Percentiles rank a stretch among this genome's conserved stretches.
These are phyloP conservation scores for Epicauta chinensis DNA, from an alignment of 1,140 invertebrate species.

Conservation along the genomic window DNA sequence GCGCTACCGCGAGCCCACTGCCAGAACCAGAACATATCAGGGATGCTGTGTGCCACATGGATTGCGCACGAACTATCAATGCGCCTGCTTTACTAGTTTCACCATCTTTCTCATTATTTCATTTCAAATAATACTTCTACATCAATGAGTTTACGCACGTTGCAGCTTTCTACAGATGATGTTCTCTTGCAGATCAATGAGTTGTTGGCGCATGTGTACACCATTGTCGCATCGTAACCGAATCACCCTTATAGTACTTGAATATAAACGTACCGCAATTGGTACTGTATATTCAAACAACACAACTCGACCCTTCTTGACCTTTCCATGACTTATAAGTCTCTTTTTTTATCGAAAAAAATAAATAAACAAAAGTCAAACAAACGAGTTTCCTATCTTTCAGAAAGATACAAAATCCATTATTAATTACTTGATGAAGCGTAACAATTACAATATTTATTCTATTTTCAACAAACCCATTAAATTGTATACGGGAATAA, in stretches of 20 bases:
- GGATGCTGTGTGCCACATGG: slow-evolving; percentile 27
- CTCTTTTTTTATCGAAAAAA: neutral
- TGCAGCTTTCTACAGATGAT: slow-evolving; percentile 13
- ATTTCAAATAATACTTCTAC: slow-evolving; percentile 10
- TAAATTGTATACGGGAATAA: too few relatives aligned
- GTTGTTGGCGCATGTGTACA: slow-evolving; percentile 25
- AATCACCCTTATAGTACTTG: slow-evolving; percentile 12
- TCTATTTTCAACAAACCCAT: too few relatives aligned
- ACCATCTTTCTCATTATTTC: slow-evolving; percentile 7
- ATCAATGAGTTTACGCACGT: slow-evolving; percentile 15
- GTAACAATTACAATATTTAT: too few relatives aligned
- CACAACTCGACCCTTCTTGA: slow-evolving; percentile 5
- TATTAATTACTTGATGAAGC: too few relatives aligned
- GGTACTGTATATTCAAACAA: slow-evolving; percentile 1
- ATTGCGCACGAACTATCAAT: slow-evolving; percentile 13
- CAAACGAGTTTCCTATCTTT: too few relatives aligned
- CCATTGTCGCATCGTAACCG: slow-evolving; percentile 24
- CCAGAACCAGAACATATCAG: slow-evolving; percentile 16
- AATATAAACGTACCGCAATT: slow-evolving; percentile 1
- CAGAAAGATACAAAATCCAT: too few relatives aligned
- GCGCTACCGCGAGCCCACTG: slow-evolving; percentile 35
- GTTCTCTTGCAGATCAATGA: slow-evolving; percentile 30
- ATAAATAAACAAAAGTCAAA: too few relatives aligned
- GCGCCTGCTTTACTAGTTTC: slow-evolving; percentile 11
- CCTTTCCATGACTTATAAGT: neutral